Conservation (phyloP, 2,888 invertebrate genomes). For the Tiliacea aurago region DNA sequence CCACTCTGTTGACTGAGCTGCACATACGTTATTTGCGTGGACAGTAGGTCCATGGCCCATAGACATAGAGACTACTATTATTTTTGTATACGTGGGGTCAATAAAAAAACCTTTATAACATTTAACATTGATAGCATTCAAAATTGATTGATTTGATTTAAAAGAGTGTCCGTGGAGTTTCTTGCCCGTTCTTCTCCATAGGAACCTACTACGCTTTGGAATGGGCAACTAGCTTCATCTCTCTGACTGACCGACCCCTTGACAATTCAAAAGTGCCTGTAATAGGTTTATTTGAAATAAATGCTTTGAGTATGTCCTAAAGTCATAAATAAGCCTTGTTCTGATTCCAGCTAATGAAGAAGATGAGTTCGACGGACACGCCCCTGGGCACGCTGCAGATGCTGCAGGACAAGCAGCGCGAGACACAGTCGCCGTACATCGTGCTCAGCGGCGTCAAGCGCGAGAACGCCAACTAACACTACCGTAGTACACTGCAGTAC, state of each 20-base stretch:
- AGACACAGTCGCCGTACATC: constrained; percentile 97
- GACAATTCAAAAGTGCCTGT: no score
- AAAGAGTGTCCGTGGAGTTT: no score
- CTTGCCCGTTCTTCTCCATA: no score
- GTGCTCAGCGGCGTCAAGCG: constrained; percentile 97
- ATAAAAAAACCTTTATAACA: neutral
- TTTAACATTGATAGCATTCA: neutral
- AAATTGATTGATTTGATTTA: no score
- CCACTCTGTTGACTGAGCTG: neutral
- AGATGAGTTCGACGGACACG: constrained; percentile 99
- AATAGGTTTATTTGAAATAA: no score
- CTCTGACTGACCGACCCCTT: no score
- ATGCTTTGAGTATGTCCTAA: no score
- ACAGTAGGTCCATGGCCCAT: neutral
- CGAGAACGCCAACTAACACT: constrained; percentile 74
- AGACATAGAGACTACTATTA: no score
- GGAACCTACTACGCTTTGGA: no score
- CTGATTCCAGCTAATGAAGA: constrained; percentile 95
- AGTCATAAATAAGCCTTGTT: neutral
- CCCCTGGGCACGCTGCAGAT: constrained; percentile 98
- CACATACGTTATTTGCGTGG: neutral
- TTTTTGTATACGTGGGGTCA: neutral
- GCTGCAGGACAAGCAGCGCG: constrained; percentile 98
- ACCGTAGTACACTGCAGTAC: neutral
- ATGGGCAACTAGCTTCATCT: no score